A percentile compares a stretch with the other conserved stretches of the same genome.
Conservation (phyloP, 2,797 vertebrate genomes). For the Falco rusticolus region DNA sequence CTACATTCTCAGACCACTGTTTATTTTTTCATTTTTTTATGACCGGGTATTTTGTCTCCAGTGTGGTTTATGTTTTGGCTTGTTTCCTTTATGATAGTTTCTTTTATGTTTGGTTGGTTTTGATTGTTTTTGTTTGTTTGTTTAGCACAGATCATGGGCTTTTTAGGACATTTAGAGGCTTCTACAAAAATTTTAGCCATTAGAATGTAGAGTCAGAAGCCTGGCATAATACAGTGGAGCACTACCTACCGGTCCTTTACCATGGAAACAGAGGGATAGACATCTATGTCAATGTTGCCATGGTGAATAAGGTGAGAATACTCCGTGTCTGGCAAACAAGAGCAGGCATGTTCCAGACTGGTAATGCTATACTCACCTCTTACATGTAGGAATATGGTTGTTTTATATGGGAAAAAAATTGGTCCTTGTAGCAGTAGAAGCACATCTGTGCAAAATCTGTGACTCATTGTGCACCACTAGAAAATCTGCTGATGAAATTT, state of each 20-base stretch:
- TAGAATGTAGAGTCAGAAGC: not conserved
- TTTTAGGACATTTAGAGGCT: not conserved
- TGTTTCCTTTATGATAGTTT: not conserved
- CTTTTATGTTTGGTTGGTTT: not conserved
- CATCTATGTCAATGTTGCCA: not conserved
- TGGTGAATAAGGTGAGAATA: constrained; percentile 23
- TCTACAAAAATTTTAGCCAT: not conserved
- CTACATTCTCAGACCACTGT: not conserved
- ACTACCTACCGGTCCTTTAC: not conserved
- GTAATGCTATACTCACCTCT: not conserved
- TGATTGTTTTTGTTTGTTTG: not conserved
- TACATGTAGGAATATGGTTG: not conserved
- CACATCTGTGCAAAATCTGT: not conserved
- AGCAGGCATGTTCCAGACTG: not conserved
- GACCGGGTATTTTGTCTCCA: rapidly evolving
- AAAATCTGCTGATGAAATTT: not conserved
- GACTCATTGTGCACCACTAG: not conserved
- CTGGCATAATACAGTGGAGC: not conserved
- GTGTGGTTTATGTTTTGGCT: not conserved
- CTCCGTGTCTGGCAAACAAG: not conserved
- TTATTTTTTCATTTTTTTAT: not conserved
- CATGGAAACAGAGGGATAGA: not conserved
- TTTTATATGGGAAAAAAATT: not conserved
- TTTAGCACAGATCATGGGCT: rapidly evolving
- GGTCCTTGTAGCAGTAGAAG: not conserved